Evolutionary conservation across 2,888 invertebrate genomes (phyloP), one percentile per base, ranked within the genome.

Genomic region (Aphodius granarius): DNA sequence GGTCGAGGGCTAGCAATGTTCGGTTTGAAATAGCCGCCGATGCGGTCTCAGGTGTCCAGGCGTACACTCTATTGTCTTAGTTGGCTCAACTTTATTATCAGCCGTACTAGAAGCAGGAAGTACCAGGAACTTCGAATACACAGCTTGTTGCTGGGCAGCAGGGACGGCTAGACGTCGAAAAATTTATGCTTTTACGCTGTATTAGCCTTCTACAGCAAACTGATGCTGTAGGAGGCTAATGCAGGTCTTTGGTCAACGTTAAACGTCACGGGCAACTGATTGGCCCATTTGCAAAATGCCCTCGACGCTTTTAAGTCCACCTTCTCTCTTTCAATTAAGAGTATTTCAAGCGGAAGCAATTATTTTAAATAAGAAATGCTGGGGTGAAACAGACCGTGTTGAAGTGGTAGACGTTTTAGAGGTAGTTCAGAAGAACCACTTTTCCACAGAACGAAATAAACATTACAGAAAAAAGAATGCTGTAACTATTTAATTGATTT

Each of bases 51-150:
- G 68, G 68, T 68, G 68, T 22, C 68, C 20, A 20, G 20, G 21
- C 21, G 68, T 68, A 68, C 68, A 22, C 22, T 22, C 21, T 22
- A 68, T 68, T 68, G 68, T 68, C 68, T 68, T 21, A 68, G 68
- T 68, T 68, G 68, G 43, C 19, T 22, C 68, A 68, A 68, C 68
- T 68, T 68, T 68, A 68, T 68, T 68, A 68, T 68, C 68, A 22
- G 68, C 68, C 19, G 68, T 68, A 21, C 68, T 22, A 6, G 21
- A 21, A 21, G 21, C 43, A 43, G 43, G 68, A 68, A 20, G 68
- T 20, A 68, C 68, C 20, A 68, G 68, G 20, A 68, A 68, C 68
- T 68, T 68, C 68, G 43, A 43, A 43, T 43, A 43, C 43, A 13
- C 13, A 43, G 43, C 43, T 18, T n/a, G 68, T 20, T 68, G 68